phyloP scores from a whole-genome alignment of 2,113 vertebrate genomes.

The Ranitomeya variabilis region DNA sequence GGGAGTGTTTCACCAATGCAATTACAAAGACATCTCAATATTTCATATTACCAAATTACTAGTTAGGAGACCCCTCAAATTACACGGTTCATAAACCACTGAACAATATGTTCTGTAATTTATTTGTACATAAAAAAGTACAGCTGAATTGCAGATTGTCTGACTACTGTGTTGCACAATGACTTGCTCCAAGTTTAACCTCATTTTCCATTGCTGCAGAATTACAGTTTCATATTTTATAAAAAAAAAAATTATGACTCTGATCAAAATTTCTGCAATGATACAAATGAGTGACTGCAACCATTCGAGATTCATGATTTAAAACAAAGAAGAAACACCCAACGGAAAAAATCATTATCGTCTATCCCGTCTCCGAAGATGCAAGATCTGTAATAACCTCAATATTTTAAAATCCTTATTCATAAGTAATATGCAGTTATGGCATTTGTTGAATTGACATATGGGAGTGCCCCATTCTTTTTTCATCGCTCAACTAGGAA shows the following conservation, averaged over 20 bases:
- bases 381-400: no score
- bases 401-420: no score
- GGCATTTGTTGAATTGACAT: no score
- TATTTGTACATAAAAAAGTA: conserved; percentile 46
- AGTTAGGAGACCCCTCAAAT: conserved; percentile 43
- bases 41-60: conserved; percentile 53
- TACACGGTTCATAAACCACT: conserved; percentile 47
- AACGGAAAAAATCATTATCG: no score
- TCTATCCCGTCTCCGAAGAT: no score
- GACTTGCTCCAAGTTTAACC: conserved; percentile 44
- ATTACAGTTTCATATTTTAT: conserved; percentile 4
- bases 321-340: no score
- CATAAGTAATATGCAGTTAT: no score
- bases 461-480: no score
- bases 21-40: conserved; percentile 55
- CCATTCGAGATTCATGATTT: no score
- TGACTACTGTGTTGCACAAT: conserved; percentile 29
- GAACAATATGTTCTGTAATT: conserved; percentile 53
- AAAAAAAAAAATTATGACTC: neutral
- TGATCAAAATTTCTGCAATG: neutral
- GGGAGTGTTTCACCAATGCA: conserved; percentile 44
- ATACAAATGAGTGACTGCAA: neutral
- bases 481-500: no score
- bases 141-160: conserved; percentile 37
- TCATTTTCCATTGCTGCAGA: conserved; percentile 29